Conservation (phyloP, 2,797 vertebrate genomes). For the Eurystomus glaucurus region DNA sequence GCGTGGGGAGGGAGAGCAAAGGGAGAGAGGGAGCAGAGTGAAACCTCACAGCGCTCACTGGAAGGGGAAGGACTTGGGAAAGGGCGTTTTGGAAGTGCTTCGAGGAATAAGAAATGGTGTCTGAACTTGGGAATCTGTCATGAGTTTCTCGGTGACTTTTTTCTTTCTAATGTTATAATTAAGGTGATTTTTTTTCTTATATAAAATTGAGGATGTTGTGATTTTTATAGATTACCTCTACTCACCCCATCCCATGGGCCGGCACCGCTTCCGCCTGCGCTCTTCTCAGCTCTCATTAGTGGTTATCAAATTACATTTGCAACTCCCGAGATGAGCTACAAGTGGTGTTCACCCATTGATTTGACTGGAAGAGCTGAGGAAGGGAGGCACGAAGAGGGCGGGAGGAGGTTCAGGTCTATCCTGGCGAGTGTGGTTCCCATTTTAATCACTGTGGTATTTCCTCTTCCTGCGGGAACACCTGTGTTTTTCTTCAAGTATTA, state of each 20-base stretch:
- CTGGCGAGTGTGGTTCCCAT: background rate
- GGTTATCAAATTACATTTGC: background rate
- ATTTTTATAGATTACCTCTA: background rate
- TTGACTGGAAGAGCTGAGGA: background rate
- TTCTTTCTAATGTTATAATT: background rate
- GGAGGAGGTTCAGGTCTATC: conserved; percentile 24
- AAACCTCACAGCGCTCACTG: background rate
- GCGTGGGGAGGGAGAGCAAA: background rate
- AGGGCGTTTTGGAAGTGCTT: background rate
- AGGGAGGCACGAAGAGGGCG: accelerated
- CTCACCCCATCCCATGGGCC: background rate
- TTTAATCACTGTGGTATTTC: conserved; percentile 73
- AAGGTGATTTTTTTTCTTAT: background rate
- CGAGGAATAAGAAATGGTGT: background rate
- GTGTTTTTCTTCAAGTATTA: conserved; percentile 64
- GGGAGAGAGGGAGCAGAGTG: background rate
- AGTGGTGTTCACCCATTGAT: background rate
- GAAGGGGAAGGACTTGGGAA: background rate
- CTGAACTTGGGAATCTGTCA: background rate
- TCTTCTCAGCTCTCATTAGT: background rate
- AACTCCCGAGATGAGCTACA: background rate
- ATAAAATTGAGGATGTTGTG: background rate
- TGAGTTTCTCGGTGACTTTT: background rate
- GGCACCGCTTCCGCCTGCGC: background rate
- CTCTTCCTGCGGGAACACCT: conserved; percentile 67